Conservation (phyloP, 2,113 vertebrate genomes). For the Gopherus flavomarginatus region DNA sequence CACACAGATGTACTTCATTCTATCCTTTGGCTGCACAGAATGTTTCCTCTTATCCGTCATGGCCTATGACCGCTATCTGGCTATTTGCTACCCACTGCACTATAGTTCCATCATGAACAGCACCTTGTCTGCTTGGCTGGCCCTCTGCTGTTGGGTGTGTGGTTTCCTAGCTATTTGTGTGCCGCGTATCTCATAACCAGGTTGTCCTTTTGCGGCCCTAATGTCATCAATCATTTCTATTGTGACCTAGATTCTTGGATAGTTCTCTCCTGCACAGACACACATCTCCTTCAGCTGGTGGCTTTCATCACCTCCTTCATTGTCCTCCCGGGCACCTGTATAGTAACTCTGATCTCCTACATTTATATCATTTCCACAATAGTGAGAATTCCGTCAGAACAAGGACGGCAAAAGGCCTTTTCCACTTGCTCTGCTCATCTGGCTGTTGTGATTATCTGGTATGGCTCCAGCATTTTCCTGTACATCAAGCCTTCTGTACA, state of each 20-base stretch:
- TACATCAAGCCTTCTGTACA: background rate
- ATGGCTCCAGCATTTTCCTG: background rate
- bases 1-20: too few relatives aligned
- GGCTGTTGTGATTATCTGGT: background rate
- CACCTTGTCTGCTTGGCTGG: background rate
- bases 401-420: background rate
- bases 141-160: conserved; percentile 13
- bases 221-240: conserved; percentile 42
- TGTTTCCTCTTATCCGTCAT: conserved; percentile 8
- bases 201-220: background rate
- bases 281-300: background rate
- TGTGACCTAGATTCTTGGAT: conserved; percentile 43
- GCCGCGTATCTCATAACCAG: conserved; percentile 8
- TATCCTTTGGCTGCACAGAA: too few relatives aligned
- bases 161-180: background rate
- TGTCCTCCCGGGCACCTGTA: background rate
- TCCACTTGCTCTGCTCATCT: background rate
- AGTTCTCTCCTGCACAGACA: conserved; percentile 31
- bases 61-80: conserved; percentile 28
- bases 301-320: conserved; percentile 5
- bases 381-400: background rate
- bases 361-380: background rate
- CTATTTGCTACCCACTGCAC: conserved; percentile 27
- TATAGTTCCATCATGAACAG: background rate
- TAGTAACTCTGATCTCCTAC: conserved; percentile 28